Base-by-base conservation (phyloP, 1,140 invertebrate genomes). In the Drosophila nikananu region DNA sequence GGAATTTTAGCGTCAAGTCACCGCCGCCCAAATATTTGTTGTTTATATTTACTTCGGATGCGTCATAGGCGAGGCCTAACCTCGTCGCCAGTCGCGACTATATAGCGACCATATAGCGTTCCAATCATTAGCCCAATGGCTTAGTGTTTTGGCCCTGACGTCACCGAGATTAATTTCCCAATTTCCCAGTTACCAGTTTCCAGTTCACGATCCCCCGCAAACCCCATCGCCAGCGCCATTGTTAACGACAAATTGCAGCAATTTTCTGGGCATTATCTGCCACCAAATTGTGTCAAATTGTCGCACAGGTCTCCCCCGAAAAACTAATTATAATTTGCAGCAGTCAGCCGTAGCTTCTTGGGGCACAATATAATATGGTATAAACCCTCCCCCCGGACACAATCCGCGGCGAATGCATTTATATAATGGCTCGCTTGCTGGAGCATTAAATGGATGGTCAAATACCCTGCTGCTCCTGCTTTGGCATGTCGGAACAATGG, bases 41-140 rank as follows among this genome's bases (percentile, higher is more conserved):
- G 83, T 89, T 89, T 89, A 81, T 89, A 83, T 87, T 89, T 89
- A 68, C 77, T 78, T 78, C 61, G 77, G 82, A 89, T 87, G 81
- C 84, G 83, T 87, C 83, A 87, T 87, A 65, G 80, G 63, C 74
- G 37, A 65, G 80, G 76, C 44, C 55, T 83, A 78, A 65, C 77
- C 63, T 78, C 65, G 66, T 41, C 21, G 35, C 15, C 54, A 64
- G 59, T 73, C 39, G 25, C 59, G 21, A 37, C 63, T 35, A 37
- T 41, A 66, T 49, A 19, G 46, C n/a, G n/a, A n/a, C 59, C 61
- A 48, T 63, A 41, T 77, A 66, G 37, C 73, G 62, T 78, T 78
- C 44, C 63, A 80, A 83, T 83, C 80, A 79, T 78, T 77, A 70
- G 72, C 54, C n/a, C 60, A 65, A 63, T 65, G 60, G 58, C 55